phyloP scores from a whole-genome alignment of 2,888 invertebrate genomes.

The Trachelus tabidus region DNA sequence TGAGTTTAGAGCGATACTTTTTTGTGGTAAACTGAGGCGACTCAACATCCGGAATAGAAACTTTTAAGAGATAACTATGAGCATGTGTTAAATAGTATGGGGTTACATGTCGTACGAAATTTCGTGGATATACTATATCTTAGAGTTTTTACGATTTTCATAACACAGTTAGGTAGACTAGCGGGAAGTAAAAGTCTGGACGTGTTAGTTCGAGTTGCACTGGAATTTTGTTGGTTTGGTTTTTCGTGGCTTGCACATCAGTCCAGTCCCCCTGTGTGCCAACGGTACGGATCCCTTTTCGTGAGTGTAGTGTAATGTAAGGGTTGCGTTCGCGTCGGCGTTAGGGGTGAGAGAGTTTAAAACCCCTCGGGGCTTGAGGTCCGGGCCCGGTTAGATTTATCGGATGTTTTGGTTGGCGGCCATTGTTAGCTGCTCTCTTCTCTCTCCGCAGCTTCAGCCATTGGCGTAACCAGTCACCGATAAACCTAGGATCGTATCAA shows the following conservation, averaged over 20 bases:
- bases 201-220: conserved; percentile 5
- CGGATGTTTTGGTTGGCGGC: conserved; percentile 67
- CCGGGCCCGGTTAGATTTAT: conserved; percentile 65
- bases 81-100: not conserved
- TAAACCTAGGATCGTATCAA: not conserved
- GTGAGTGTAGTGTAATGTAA: conserved; percentile 60
- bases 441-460: conserved; percentile 17
- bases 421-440: conserved; percentile 61
- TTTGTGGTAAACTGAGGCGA: too few relatives aligned
- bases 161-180: too few relatives aligned
- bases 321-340: conserved; percentile 57
- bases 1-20: too few relatives aligned
- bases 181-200: too few relatives aligned
- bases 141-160: too few relatives aligned
- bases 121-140: too few relatives aligned
- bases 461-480: not conserved
- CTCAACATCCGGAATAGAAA: too few relatives aligned
- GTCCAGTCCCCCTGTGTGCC: conserved; percentile 26
- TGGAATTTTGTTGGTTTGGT: conserved; percentile 53
- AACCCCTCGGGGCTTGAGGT: conserved; percentile 64
- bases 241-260: conserved; percentile 57
- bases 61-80: too few relatives aligned
- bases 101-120: not conserved
- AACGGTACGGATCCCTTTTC: conserved; percentile 43
- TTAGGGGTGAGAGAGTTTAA: conserved; percentile 59